Base-by-base conservation (phyloP, 2,113 vertebrate genomes). In the Dasypus novemcinctus region DNA sequence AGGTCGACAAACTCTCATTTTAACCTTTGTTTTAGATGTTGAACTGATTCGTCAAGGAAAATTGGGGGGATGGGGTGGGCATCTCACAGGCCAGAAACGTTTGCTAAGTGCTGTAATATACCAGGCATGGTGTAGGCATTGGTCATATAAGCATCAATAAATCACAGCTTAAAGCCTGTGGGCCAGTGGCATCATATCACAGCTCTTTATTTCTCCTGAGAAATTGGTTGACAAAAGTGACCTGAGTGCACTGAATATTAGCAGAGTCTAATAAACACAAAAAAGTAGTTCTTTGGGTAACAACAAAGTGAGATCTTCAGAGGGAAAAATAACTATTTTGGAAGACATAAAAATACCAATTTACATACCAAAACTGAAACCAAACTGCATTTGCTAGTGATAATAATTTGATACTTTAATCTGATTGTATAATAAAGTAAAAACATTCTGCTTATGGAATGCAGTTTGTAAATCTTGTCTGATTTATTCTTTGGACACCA, bases 1-100 rank as follows among this genome's bases (percentile, higher is more conserved):
- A 95, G 72, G 91, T 78, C 94, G 76, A 84, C 61, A 49, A 95
- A 80, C 61, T 92, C 38, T 94, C 96, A 95, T 97, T 93, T 92
- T 75, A 78, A 97, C 85, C 66, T 93, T 54, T 80, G 71, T 93
- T 95, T 94, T 94, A 95, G 83, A 43, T 52, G 54, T 72, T 78
- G 90, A 85, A 61, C 46, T 27, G 76, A 75, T 86, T 61, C 41
- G 15, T 66, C 71, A 87, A 78, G 25, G 68, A 18, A 84, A 33
- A 49, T 4, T 69, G 49, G 61, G 81, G 84, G 9, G 29, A 36
- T 69, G 49, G 61, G 81, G 84, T 7, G 29, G 33, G 64, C 41
- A 36, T 66, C 79, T 91, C 66, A 3, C 38, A 46, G 92, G 84
- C 76, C 91, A 66, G 81, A 80, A 84, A 43, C 15, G 21, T 49